Evolutionary conservation across 2,797 vertebrate species (phyloP).

Genomic region (Arvicola amphibius): DNA sequence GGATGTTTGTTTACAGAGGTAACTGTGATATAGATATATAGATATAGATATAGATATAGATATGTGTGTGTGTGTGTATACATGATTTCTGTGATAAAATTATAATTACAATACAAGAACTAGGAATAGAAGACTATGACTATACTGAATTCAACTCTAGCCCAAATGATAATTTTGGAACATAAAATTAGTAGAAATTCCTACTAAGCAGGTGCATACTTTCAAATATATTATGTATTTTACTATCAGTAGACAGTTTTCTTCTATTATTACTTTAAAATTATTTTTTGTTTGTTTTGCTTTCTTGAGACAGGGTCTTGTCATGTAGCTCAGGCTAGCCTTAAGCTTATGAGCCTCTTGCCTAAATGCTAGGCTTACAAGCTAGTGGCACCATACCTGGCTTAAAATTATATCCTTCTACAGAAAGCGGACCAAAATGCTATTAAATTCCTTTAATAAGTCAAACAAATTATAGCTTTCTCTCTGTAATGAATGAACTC

Average conservation of each 20-base stretch:
- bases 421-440: slow-evolving; percentile 55
- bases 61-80: too few species aligned
- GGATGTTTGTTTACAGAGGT: neutral
- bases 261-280: slow-evolving; percentile 26
- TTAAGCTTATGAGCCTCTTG: neutral
- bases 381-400: neutral
- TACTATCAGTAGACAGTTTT: slow-evolving; percentile 16
- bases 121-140: slow-evolving; percentile 39
- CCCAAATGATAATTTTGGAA: slow-evolving; percentile 18
- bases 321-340: neutral
- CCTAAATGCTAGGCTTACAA: neutral
- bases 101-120: slow-evolving; percentile 43
- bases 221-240: slow-evolving; percentile 38
- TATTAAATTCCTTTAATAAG: slow-evolving; percentile 40
- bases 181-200: slow-evolving; percentile 17
- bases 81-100: slow-evolving; percentile 22
- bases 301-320: neutral
- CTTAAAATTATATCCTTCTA: slow-evolving; percentile 60
- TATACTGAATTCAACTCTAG: slow-evolving; percentile 39
- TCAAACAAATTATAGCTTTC: slow-evolving; percentile 43
- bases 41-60: neutral
- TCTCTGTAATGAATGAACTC: slow-evolving; percentile 47
- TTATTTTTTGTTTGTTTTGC: neutral
- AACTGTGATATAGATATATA: neutral
- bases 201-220: slow-evolving; percentile 21